Evolutionary conservation across 2,797 vertebrate species (phyloP).

Genomic region (Iguana delicatissima): DNA sequence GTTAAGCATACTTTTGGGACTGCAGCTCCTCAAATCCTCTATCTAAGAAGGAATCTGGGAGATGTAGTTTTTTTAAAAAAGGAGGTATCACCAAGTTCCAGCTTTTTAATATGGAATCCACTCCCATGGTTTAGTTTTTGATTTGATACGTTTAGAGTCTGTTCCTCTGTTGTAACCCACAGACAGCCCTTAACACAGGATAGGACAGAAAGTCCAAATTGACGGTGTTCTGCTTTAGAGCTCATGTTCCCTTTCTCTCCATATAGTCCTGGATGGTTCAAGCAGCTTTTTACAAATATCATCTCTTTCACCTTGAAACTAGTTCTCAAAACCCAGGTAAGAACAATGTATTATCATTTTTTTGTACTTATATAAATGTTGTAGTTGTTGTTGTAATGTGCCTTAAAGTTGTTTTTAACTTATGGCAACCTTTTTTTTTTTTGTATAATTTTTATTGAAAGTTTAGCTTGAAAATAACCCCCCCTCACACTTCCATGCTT

Average conservation of each 20-base stretch:
- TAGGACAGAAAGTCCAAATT: neutral
- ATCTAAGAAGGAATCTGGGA: too few relatives aligned
- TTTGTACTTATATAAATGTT: too few relatives aligned
- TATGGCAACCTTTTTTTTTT: too few relatives aligned
- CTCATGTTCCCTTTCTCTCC: neutral
- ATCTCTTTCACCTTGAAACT: slow-evolving; percentile 90
- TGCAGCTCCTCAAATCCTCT: too few relatives aligned
- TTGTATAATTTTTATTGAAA: too few relatives aligned
- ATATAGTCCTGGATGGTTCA: slow-evolving; percentile 87
- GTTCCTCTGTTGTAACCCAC: fast-evolving
- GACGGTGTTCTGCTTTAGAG: neutral
- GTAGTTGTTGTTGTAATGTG: too few relatives aligned
- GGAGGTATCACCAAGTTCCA: neutral
- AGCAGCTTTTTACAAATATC: slow-evolving; percentile 88
- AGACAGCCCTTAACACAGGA: fast-evolving
- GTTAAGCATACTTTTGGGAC: too few relatives aligned
- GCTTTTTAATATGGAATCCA: neutral
- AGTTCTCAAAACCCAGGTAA: slow-evolving; percentile 89
- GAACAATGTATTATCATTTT: slow-evolving; percentile 16
- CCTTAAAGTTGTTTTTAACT: too few relatives aligned
- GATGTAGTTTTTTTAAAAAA: too few relatives aligned
- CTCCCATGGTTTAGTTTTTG: neutral
- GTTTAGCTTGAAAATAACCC: too few relatives aligned
- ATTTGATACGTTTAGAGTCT: neutral
- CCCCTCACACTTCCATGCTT: too few relatives aligned